Conservation (phyloP, 1,140 invertebrate species). For the Hirudo medicinalis region DNA sequence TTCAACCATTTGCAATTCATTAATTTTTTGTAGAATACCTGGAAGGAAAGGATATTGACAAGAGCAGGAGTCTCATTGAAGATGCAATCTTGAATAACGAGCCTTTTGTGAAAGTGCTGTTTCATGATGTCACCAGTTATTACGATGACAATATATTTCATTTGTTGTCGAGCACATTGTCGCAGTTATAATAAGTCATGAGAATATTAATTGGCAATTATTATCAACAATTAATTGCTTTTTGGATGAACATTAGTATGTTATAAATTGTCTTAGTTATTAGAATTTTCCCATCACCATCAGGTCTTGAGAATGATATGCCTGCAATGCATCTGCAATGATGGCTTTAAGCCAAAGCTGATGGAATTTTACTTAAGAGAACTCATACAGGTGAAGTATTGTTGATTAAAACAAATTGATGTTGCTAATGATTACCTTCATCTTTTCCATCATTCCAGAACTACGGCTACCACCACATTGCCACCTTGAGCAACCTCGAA, state of each 20-base stretch:
- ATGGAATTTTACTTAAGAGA: constrained; percentile 84
- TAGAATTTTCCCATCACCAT: constrained; percentile 6
- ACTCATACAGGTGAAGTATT: constrained; percentile 47
- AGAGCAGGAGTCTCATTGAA: constrained; percentile 72
- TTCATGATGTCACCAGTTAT: no score
- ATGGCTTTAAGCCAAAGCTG: constrained; percentile 75
- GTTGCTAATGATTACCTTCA: no score
- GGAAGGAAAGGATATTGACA: constrained; percentile 78
- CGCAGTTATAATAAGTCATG: no score
- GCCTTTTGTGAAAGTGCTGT: constrained; percentile 63
- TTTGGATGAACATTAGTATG: no score
- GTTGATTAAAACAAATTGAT: no score
- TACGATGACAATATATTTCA: no score
- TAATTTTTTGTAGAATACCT: constrained; percentile 55
- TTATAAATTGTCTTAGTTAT: neutral
- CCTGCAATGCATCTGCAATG: constrained; percentile 46
- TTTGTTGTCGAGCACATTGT: no score
- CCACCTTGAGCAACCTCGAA: constrained; percentile 73
- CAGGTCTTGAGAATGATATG: constrained; percentile 70
- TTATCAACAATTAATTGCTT: no score
- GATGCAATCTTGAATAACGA: constrained; percentile 72
- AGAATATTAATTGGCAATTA: no score
- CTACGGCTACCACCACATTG: constrained; percentile 72
- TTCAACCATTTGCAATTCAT: neutral
- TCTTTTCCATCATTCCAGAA: constrained; percentile 49